Evolutionary conservation across 2,888 invertebrate genomes (phyloP).

Genomic region (Euplexia lucipara): DNA sequence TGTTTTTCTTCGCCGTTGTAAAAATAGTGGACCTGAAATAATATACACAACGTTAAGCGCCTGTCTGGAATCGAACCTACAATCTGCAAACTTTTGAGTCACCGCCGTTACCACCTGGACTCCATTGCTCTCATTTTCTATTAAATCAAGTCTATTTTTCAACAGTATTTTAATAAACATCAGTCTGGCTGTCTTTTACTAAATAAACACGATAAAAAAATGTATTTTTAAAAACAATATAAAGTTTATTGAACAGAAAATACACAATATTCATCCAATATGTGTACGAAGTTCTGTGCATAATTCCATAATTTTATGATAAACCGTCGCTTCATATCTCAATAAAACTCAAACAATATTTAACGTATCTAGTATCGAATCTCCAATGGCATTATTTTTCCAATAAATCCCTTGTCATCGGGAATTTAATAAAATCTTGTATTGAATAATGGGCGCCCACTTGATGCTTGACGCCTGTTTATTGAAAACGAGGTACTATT

Average conservation of each 20-base stretch:
- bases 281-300: slow-evolving; percentile 7
- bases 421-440: slow-evolving; percentile 73
- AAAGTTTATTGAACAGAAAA: slow-evolving; percentile 26
- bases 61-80: not conserved
- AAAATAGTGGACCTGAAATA: too few relatives aligned
- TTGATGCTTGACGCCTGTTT: slow-evolving; percentile 68
- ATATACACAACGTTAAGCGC: too few relatives aligned
- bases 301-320: slow-evolving; percentile 31
- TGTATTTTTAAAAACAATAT: slow-evolving; percentile 1
- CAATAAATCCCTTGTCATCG: slow-evolving; percentile 68
- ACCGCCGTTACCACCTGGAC: too few relatives aligned
- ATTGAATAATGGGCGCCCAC: slow-evolving; percentile 70
- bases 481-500: slow-evolving; percentile 56
- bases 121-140: too few relatives aligned
- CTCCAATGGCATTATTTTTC: slow-evolving; percentile 59
- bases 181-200: too few relatives aligned
- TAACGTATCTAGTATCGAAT: slow-evolving; percentile 52
- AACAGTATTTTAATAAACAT: too few relatives aligned
- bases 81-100: too few relatives aligned
- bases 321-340: slow-evolving; percentile 29
- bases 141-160: too few relatives aligned
- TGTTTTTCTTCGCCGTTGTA: too few relatives aligned
- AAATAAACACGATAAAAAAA: not conserved
- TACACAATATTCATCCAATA: slow-evolving; percentile 18
- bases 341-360: slow-evolving; percentile 50